Conservation (phyloP, 2,888 invertebrate species). For the Pyrrhosoma nymphula region DNA sequence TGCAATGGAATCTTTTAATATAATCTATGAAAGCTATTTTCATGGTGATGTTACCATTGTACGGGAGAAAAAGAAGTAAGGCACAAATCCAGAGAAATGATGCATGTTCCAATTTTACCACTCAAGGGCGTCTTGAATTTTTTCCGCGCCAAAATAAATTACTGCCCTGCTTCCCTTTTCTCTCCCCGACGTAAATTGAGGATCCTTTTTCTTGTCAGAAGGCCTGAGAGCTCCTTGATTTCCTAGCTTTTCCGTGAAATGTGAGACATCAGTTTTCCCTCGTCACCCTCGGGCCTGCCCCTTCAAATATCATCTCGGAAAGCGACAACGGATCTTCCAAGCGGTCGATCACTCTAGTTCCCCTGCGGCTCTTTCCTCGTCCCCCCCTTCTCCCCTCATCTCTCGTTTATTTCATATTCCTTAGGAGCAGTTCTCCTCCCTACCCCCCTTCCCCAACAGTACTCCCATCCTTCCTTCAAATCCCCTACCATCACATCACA, state of each 20-base stretch:
- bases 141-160: background rate
- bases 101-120: background rate
- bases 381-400: background rate
- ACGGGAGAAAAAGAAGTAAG: background rate
- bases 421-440: constrained; percentile 2
- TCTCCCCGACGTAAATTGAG: background rate
- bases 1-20: no score
- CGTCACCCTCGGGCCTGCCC: background rate
- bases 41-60: background rate
- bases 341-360: background rate
- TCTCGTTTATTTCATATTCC: constrained; percentile 39
- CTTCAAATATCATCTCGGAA: background rate
- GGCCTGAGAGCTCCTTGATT: constrained; percentile 27
- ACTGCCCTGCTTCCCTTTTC: background rate
- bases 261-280: constrained; percentile 31
- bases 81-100: background rate
- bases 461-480: constrained; percentile 5
- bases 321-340: constrained; percentile 34
- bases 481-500: constrained; percentile 14
- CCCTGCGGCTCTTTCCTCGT: background rate
- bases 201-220: constrained; percentile 20
- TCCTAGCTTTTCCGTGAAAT: constrained; percentile 18
- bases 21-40: no score
- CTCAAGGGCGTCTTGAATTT: background rate
- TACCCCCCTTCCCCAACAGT: background rate